Evolutionary conservation across 2,113 vertebrate genomes (phyloP).

Genomic region (Carettochelys insculpta): DNA sequence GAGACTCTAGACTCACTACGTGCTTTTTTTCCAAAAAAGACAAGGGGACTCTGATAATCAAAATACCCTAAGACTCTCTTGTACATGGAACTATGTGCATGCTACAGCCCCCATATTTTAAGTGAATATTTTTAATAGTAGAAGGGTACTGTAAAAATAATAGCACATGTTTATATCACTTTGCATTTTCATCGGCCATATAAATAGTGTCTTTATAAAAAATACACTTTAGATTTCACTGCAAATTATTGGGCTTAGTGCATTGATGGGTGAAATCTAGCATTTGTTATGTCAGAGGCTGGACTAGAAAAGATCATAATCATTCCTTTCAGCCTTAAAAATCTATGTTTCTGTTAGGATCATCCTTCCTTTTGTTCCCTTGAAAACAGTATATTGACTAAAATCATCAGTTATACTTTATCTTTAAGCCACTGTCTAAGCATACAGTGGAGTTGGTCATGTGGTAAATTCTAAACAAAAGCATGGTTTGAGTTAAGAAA

Average conservation of each 20-base stretch:
- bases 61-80: neutral
- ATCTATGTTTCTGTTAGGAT: neutral
- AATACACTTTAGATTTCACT: neutral
- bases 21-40: neutral
- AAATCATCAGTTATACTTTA: neutral
- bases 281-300: neutral
- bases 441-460: neutral
- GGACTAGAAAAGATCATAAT: neutral
- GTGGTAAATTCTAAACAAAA: neutral
- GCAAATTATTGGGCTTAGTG: neutral
- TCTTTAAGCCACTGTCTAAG: neutral
- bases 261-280: neutral
- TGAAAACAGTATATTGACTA: neutral
- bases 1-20: neutral
- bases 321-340: neutral
- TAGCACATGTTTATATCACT: rapidly evolving
- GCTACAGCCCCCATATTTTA: neutral
- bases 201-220: neutral
- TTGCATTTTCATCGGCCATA: neutral
- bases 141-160: neutral
- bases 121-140: neutral
- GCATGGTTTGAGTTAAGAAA: neutral
- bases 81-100: neutral
- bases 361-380: neutral
- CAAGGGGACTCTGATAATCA: neutral